Evolutionary conservation across 1,140 invertebrate genomes (phyloP), one percentile per base, ranked within the genome.

Genomic region (Drosophila sucinea): DNA sequence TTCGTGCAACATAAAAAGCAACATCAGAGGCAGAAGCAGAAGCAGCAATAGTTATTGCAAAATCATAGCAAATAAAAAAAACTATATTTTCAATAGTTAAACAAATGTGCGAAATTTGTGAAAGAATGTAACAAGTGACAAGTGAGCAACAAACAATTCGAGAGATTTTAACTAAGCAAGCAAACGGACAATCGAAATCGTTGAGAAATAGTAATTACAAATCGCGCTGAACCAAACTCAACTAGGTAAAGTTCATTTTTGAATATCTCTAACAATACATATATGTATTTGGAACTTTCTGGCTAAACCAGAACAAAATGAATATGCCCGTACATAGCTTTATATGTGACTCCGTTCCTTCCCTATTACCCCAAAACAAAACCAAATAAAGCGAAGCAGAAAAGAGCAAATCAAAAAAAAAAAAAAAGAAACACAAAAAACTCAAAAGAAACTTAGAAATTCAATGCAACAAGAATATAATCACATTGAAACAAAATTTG

Each of bases 391-490:
- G 33, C 27, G 32, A 60, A 8, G 30, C 27, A 23, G 8, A 70
- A 74, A 29, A 35, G 6, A 67, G 7, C 38, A 60, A 60, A 8
- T 40, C 47, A 41, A 63, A 61, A 54, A 56, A 7, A 64, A 65
- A 40, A 62, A 32, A 38, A 69, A 64, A 73, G 30, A 27, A 33
- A n/a, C 8, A 27, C 25, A 35, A 67, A 64, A 62, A 35, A 60
- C 63, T 60, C 60, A 64, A 57, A 25, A 56, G 54, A 76, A 69
- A 55, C 51, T 54, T 41, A 82, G 72, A 90, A 90, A 90, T 90
- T 90, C 87, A 90, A 90, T 90, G 87, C 87, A 90, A 90, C 87
- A 90, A 90, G 87, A 90, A 90, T 79, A 90, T 79, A 77, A 87
- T 81, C 85, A 84, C 85, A 90, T 89, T 87, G 78, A 81, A 74